phyloP scores from a whole-genome alignment of 2,113 vertebrate species.

The Saccopteryx bilineata region DNA sequence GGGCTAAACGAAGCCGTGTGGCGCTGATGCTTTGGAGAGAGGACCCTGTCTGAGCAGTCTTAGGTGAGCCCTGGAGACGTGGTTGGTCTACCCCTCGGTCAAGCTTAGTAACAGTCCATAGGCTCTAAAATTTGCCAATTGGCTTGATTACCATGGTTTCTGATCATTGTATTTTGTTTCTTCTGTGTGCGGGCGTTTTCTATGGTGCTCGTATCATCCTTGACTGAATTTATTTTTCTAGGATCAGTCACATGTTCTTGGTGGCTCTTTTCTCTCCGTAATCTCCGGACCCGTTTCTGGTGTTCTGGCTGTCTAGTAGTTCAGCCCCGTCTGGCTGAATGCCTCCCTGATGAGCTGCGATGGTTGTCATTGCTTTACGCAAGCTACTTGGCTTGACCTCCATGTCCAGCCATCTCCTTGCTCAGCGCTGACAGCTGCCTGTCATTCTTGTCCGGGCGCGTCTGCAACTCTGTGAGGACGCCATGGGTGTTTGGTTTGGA shows the following conservation, averaged over 20 bases:
- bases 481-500: no score
- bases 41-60: background rate
- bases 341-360: background rate
- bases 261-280: rapidly evolving
- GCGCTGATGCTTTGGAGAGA: rapidly evolving
- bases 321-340: no score
- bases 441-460: background rate
- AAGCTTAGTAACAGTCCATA: background rate
- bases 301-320: rapidly evolving
- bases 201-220: background rate
- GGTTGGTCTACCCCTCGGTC: rapidly evolving
- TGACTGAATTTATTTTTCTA: no score
- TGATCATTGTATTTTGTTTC: background rate
- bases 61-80: no score
- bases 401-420: no score
- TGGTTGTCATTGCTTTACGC: background rate
- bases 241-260: background rate
- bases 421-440: rapidly evolving
- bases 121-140: rapidly evolving
- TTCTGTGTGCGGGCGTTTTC: background rate
- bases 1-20: rapidly evolving
- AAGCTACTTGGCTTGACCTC: no score
- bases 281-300: rapidly evolving
- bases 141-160: no score
- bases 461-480: no score